Base-by-base conservation (phyloP, 2,888 invertebrate species). In the Synanthedon myopaeformis region DNA sequence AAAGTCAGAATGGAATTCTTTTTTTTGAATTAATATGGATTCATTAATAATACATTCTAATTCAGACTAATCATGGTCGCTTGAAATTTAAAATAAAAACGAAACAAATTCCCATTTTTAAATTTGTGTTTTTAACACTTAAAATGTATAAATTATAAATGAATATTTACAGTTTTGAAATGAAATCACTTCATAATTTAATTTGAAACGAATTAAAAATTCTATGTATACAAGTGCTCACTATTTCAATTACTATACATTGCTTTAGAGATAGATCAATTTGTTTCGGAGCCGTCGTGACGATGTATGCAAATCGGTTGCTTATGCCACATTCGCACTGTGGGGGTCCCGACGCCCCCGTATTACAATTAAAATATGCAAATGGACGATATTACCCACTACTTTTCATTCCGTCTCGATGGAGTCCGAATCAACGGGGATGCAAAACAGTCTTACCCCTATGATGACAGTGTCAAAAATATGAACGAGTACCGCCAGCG, bases 291-390 rank as follows among this genome's bases (percentile, higher is more conserved):
- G 58, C 52, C 61, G 63, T 65, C 65, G 64, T 65, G 69, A 69
- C 74, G 70, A 74, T 76, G 72, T 82, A 82, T 84, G 82, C 76
- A 83, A 84, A 86, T 82, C 65, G 63, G 58, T 67, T 70, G 72
- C 81, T 78, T 77, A 78, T 72, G 73, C 74, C 75, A 76, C 73
- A 79, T 82, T 82, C 78, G 69, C 79, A 74, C 74, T 63, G 66
- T 66, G 58, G 69, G 74, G 67, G 72, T 60, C 68, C 63, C 71
- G 71, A 61, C 69, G 63, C 72, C 72, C 70, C 69, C 67, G 70
- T 74, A 74, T 77, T 75, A 86, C 84, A 86, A 86, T 86, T 86
- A 87, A 86, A 87, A 87, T 87, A 86, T 87, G 87, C 79, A 84
- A 85, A 87, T 87, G 70, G 63, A 61, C 67, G 74, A 81, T 81